These are phyloP conservation scores for Chamaetylas fuelleborni DNA, from an alignment of 2,113 vertebrate species.

Conservation along the genomic window DNA sequence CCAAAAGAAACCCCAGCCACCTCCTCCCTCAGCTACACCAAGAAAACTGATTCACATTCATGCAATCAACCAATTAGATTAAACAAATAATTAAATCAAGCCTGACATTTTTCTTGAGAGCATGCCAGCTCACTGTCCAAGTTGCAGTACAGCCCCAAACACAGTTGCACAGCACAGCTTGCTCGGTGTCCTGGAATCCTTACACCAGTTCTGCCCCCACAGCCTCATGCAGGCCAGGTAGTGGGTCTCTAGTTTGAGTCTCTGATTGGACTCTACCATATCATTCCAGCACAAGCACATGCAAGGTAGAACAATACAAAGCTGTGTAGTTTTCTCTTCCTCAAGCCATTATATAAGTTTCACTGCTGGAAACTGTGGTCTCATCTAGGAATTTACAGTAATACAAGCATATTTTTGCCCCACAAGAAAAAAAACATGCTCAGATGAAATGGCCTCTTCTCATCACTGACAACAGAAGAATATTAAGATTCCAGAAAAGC, in stretches of 20 bases:
- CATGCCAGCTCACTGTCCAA: background rate
- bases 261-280: background rate
- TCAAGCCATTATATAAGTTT: background rate
- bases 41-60: background rate
- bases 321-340: background rate
- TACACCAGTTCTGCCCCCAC: background rate
- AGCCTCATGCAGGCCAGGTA: background rate
- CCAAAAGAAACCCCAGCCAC: background rate
- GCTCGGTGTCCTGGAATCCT: background rate
- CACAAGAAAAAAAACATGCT: background rate
- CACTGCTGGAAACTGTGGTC: background rate
- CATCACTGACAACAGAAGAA: background rate
- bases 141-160: background rate
- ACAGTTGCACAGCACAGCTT: background rate
- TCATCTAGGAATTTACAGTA: background rate
- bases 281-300: background rate
- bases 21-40: background rate
- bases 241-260: background rate
- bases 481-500: background rate
- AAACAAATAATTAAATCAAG: background rate
- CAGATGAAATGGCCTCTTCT: background rate
- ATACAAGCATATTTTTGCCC: background rate
- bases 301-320: background rate
- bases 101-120: background rate
- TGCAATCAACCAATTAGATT: background rate